Percentiles rank a stretch among this genome's conserved stretches.
These are phyloP conservation scores for Urocyon cinereoargenteus DNA, from an alignment of 2,797 vertebrate genomes.

Conservation along the genomic window DNA sequence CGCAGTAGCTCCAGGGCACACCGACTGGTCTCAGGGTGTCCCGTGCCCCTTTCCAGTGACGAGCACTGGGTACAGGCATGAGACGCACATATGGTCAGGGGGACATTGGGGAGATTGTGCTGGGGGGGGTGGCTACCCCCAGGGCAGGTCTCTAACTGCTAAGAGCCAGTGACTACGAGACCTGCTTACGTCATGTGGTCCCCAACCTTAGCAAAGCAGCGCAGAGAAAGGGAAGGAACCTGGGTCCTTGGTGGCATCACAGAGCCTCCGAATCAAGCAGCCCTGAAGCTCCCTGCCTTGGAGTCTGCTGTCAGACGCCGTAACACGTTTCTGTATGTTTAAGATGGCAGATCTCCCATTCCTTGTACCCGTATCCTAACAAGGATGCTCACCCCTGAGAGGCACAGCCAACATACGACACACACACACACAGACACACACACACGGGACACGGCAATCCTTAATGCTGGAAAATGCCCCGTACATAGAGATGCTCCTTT, in stretches of 20 bases:
- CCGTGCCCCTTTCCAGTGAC: background rate
- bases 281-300: background rate
- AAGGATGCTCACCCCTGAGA: slow-evolving; percentile 37
- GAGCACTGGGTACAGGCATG: background rate
- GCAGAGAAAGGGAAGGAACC: background rate
- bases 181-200: background rate
- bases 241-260: background rate
- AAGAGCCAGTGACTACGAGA: background rate
- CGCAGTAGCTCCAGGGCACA: background rate
- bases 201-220: background rate
- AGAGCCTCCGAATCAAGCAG: background rate
- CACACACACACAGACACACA: background rate
- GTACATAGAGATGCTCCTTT: background rate
- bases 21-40: background rate
- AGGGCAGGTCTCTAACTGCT: background rate
- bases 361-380: background rate
- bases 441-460: background rate
- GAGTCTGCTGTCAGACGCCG: background rate
- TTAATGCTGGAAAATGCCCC: background rate
- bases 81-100: background rate
- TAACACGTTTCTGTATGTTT: background rate
- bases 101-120: background rate
- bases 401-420: background rate
- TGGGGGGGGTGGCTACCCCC: fast-evolving
- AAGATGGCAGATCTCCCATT: background rate